A percentile compares a stretch with the other conserved stretches of the same genome.
Evolutionary conservation across 2,888 invertebrate genomes (phyloP).

Genomic region (Ectemnius lituratus): DNA sequence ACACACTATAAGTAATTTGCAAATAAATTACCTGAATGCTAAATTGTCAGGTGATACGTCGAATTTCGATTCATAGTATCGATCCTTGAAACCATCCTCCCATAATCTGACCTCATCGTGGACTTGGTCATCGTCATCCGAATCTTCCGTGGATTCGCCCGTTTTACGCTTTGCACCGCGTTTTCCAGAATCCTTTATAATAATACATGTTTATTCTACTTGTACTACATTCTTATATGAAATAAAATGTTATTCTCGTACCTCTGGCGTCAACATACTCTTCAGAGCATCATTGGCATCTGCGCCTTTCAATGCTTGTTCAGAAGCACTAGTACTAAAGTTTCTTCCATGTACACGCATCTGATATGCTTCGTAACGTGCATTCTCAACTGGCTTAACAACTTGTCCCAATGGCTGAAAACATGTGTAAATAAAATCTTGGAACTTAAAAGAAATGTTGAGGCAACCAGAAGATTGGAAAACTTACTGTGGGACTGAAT

Average conservation of each 20-base stretch:
- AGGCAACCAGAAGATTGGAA: background rate
- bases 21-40: conserved; percentile 85
- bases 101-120: conserved; percentile 94
- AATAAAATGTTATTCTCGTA: conserved; percentile 33
- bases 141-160: conserved; percentile 75
- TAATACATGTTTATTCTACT: background rate
- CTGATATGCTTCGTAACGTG: conserved; percentile 87
- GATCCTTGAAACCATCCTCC: conserved; percentile 98
- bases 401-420: conserved; percentile 81
- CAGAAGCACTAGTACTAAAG: conserved; percentile 64
- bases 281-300: conserved; percentile 72
- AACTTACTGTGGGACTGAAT: conserved; percentile 86
- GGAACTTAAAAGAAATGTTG: background rate
- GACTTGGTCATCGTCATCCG: conserved; percentile 86
- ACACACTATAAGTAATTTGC: background rate
- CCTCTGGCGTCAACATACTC: conserved; percentile 79
- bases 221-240: background rate
- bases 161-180: conserved; percentile 80
- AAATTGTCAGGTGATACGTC: conserved; percentile 87
- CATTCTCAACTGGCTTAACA: conserved; percentile 82
- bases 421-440: background rate
- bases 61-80: conserved; percentile 98
- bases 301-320: conserved; percentile 53
- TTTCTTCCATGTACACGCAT: conserved; percentile 80
- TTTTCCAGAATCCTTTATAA: conserved; percentile 54